These are phyloP conservation scores for Mormoops blainvillei DNA, from an alignment of 2,113 vertebrate genomes.

Conservation along the genomic window DNA sequence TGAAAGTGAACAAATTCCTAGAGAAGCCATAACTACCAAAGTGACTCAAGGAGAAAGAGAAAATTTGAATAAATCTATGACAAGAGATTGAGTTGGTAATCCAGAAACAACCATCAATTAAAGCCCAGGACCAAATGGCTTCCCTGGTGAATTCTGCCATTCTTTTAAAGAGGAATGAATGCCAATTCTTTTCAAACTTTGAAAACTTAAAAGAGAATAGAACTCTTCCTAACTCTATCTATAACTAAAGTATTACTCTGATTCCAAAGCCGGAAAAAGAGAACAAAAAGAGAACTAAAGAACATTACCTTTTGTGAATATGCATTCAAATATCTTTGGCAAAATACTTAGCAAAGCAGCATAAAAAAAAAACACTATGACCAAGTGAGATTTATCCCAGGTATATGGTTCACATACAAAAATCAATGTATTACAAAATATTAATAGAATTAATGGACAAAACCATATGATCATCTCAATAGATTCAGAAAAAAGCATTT, in stretches of 20 bases:
- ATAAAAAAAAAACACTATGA: not conserved
- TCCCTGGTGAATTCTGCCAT: not conserved
- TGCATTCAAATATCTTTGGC: not conserved
- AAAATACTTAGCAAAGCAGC: not conserved
- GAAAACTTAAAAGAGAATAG: not conserved
- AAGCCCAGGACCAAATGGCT: not conserved
- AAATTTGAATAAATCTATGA: not conserved
- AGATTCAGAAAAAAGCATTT: not conserved
- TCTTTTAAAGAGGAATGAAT: not conserved
- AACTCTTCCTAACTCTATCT: not conserved
- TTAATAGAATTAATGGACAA: not conserved
- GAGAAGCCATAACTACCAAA: not conserved
- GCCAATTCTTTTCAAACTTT: not conserved
- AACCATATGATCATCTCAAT: not conserved
- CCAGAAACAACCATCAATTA: not conserved
- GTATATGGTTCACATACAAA: not conserved
- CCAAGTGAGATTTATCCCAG: not conserved
- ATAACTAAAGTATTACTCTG: not conserved
- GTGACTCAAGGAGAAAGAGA: not conserved
- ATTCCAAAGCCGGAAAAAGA: not conserved
- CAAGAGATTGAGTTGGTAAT: not conserved
- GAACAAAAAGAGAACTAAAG: not conserved
- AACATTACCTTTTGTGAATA: not conserved
- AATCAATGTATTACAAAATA: not conserved
- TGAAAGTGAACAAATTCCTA: not conserved